Percentiles rank a stretch among this genome's conserved stretches.
Conservation (phyloP, 2,888 invertebrate species). For the Drymonia ruficornis region DNA sequence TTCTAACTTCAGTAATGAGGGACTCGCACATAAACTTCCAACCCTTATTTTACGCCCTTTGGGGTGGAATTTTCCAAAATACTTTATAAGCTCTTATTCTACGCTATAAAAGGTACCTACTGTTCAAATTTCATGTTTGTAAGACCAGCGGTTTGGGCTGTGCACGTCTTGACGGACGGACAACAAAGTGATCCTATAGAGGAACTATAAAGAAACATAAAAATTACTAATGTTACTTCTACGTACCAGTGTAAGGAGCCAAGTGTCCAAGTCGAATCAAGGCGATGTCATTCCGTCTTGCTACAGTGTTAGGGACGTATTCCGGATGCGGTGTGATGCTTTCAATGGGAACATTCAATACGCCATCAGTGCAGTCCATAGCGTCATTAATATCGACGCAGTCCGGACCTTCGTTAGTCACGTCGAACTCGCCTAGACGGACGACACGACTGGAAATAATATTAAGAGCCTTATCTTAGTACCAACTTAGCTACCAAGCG, state of each 20-base stretch:
- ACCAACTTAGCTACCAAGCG: no score
- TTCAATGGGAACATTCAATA: conserved; percentile 14
- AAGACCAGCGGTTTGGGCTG: no score
- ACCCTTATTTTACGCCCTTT: no score
- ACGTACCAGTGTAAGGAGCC: conserved; percentile 10
- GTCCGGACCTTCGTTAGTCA: conserved; percentile 15
- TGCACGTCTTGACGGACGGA: no score
- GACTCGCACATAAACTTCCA: no score
- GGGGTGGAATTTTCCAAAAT: no score
- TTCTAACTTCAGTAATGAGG: no score
- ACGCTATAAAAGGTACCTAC: no score
- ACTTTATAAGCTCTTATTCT: no score
- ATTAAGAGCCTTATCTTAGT: background rate
- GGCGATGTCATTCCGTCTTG: conserved; percentile 20
- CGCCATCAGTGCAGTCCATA: conserved; percentile 22
- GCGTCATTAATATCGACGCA: conserved; percentile 8
- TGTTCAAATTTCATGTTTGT: no score
- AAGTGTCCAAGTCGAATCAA: conserved; percentile 15
- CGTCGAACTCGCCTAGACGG: conserved; percentile 27
- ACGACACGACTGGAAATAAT: conserved; percentile 12
- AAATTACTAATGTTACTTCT: background rate
- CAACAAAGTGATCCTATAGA: no score
- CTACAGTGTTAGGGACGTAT: conserved; percentile 6
- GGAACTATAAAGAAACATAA: no score
- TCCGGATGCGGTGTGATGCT: conserved; percentile 20